phyloP scores from a whole-genome alignment of 2,113 vertebrate species.

The Paradisaea rubra region DNA sequence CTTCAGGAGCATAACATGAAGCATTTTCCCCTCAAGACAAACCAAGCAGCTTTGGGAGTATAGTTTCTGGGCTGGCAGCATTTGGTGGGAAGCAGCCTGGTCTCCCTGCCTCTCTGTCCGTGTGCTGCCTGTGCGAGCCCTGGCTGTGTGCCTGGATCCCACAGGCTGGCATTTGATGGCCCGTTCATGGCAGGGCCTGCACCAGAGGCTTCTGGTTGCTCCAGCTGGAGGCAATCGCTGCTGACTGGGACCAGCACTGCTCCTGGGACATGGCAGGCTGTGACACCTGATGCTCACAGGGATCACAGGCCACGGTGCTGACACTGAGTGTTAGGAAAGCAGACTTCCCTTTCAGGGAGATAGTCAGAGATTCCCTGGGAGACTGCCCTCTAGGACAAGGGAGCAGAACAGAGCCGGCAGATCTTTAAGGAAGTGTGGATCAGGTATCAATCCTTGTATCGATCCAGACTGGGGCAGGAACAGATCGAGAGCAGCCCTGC shows the following conservation, averaged over 20 bases:
- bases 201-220: not conserved
- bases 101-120: not conserved
- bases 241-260: not conserved
- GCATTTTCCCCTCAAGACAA: not conserved
- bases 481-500: not conserved
- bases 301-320: not conserved
- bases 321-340: not conserved
- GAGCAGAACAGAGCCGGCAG: not conserved
- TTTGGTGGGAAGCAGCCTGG: not conserved
- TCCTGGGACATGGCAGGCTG: not conserved
- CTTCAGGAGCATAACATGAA: not conserved
- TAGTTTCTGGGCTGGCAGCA: not conserved
- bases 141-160: not conserved
- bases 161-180: not conserved
- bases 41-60: not conserved
- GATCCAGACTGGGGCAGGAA: not conserved
- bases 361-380: not conserved
- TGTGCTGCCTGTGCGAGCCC: not conserved
- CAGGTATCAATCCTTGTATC: rapidly evolving
- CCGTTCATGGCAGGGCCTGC: not conserved
- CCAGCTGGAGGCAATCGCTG: not conserved
- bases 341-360: not conserved
- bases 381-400: not conserved
- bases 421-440: not conserved
- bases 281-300: not conserved